A percentile compares a stretch with the other conserved stretches of the same genome.
Conservation (phyloP, 2,113 vertebrate genomes). For the Microtus oregoni region DNA sequence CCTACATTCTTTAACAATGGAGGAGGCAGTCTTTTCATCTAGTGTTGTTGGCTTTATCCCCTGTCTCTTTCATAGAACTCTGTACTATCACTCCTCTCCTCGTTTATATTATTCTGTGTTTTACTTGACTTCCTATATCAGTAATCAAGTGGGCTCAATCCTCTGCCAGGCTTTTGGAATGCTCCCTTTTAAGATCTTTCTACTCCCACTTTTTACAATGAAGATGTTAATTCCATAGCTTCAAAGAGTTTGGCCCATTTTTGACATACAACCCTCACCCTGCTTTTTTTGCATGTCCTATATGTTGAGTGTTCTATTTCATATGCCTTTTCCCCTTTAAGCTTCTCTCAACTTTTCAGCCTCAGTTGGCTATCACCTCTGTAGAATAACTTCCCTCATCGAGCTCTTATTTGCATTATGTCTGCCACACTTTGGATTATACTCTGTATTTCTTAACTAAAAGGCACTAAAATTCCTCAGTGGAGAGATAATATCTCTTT, state of each 20-base stretch:
- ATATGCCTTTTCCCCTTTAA: neutral
- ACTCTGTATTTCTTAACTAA: neutral
- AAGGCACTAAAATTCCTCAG: neutral
- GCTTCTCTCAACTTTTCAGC: neutral
- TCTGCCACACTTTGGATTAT: neutral
- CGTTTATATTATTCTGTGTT: neutral
- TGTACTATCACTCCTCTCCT: neutral
- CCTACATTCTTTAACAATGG: neutral
- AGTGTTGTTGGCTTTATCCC: neutral
- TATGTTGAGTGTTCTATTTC: neutral
- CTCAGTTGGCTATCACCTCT: neutral
- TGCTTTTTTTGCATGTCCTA: neutral
- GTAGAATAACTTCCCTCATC: neutral
- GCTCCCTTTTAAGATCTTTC: neutral
- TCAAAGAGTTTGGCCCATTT: neutral
- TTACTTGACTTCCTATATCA: neutral
- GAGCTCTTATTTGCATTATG: neutral
- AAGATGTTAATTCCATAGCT: neutral
- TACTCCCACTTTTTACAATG: neutral
- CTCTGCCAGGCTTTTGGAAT: neutral
- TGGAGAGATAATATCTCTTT: neutral
- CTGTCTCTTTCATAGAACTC: neutral
- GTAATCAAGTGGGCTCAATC: neutral
- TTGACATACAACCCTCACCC: neutral
- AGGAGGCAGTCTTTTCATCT: neutral